Evolutionary conservation across 64 coral and sea anemone species (phyloP), one percentile per base, ranked within the genome.

Genomic region (Pocillopora damicornis): DNA sequence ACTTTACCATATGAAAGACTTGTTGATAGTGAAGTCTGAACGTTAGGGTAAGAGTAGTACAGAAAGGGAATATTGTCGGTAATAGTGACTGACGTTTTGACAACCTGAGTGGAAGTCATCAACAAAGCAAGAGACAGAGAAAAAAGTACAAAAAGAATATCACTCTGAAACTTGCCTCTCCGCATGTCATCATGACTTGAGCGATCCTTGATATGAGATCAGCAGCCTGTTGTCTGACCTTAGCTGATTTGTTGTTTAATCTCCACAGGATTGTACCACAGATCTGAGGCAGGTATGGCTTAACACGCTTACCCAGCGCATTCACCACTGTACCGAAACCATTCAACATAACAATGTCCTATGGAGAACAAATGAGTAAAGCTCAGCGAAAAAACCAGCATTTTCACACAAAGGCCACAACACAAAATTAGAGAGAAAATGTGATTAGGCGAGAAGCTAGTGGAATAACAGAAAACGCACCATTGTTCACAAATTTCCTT

Each of bases 171-270:
- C 60, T 88, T 69, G 95, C 97, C 97, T 99, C 97, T 60, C 97
- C 97, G 93, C 97, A 99, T 23, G 97, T 99, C 93, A 99, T 99
- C 97, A 99, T 99, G 76, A 99, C 97, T 81, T 99, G 97, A 16
- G 97, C 97, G 86, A 99, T 99, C 75, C 97, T 90, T 25, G 97
- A 99, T 58, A 99, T 99, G 1, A 99, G 88, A 86, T 99, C 97
- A 13, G 97, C 97, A 83, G 97, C 97, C 59, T 99, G 97, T n/a
- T 99, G 97, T 92, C 97, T 83, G 64, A 99, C 97, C 88, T 99
- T 99, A 0, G 93, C 97, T 61, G 97, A 99, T 79, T 99, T 99
- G 77, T 99, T 99, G 80, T 99, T 99, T 65, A 99, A 89, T 75
- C 97, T 88, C 97, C 97, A 99, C 4, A 99, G 74, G 25, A 99